Evolutionary conservation across 1,140 invertebrate genomes (phyloP), one percentile per base, ranked within the genome.

Genomic region (Oppia nitens): DNA sequence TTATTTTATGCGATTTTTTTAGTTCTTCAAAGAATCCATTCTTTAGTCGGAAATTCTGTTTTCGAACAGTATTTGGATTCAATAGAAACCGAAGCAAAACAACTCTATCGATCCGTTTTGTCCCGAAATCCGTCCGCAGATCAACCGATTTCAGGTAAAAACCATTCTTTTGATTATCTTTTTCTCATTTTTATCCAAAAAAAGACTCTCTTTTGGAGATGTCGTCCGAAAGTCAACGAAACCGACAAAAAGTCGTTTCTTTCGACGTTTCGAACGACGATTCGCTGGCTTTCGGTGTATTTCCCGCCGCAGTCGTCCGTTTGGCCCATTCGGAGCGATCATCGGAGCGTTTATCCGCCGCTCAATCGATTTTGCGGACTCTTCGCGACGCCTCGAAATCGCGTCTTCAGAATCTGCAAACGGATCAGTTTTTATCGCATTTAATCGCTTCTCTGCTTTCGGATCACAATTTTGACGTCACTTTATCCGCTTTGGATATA

Each of bases 351-450:
- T 27, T 57, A 17, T 47, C 54, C 1, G 62, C 47, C 3, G n/a
- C 60, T 1, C 53, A 60, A 27, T 32, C 55, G 12, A 52, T 63
- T 20, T 17, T 63, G 11, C 17, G 20, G 3, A 60, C 60, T 6
- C n/a, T 61, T 1, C 23, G 53, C 9, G 59, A 63, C 23, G 20
- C 50, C 14, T 54, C 62, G 1, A 32, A 21, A n/a, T 47, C 72
- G 23, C 76, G 73, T 14, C 61, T 79, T 53, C 67, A 72, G 27
- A n/a, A n/a, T n/a, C n/a, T n/a, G n/a, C n/a, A n/a, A n/a, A 72
- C 83, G 63, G 75, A 77, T 57, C 75, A 79, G 53, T 76, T 84
- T 56, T 71, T 84, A 47, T 74, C 76, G 57, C 76, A 56, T 17
- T 56, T 83, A 60, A 71, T 79, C 4, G 72, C 73, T 55, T 68